Base-by-base conservation (phyloP, 2,888 invertebrate genomes). In the Drosophila yooni region DNA sequence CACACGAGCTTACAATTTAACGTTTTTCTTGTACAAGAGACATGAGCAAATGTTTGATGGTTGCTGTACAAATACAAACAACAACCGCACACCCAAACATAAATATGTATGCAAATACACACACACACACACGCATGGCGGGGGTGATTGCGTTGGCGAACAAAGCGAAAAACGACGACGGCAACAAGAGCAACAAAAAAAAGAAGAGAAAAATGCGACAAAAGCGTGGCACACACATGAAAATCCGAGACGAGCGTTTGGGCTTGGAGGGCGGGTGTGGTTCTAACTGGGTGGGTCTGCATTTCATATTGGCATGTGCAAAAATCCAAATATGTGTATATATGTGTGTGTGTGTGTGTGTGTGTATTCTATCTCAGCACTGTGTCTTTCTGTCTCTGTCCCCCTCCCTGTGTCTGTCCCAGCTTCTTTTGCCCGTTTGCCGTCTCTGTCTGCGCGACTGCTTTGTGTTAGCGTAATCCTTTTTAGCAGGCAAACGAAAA, bases 1-100 rank as follows among this genome's bases (percentile, higher is more conserved):
- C 48, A 69, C 62, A 58, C 57, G 48, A 46, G 79, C 64, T 82
- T 65, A 80, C 62, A 79, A 75, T 83, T 74, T 67, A 71, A 71
- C 70, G 74, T 73, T 69, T 75, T 82, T 64, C 70, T 78, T 71
- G 65, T 71, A 65, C 66, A 74, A 73, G 76, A 81, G 79, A 84
- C 79, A 87, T 75, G 59, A 79, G 79, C 81, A 88, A 90, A 89
- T 88, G 85, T 88, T 91, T 91, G 91, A 91, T 91, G 88, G 91
- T 90, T 91, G 88, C 88, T 91, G 91, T 91, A 91, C 90, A 90
- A 90, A 88, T 79, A 91, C 89, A 90, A 85, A 86, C 78, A 82
- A 75, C 82, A 88, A 70, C 51, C 84, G 65, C 80, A 83, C 62
- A 74, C 59, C 59, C 58, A 64, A 58, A 61, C 54, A 60, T 52